phyloP scores from a whole-genome alignment of 2,888 invertebrate species.

The Drosophila meridiana region DNA sequence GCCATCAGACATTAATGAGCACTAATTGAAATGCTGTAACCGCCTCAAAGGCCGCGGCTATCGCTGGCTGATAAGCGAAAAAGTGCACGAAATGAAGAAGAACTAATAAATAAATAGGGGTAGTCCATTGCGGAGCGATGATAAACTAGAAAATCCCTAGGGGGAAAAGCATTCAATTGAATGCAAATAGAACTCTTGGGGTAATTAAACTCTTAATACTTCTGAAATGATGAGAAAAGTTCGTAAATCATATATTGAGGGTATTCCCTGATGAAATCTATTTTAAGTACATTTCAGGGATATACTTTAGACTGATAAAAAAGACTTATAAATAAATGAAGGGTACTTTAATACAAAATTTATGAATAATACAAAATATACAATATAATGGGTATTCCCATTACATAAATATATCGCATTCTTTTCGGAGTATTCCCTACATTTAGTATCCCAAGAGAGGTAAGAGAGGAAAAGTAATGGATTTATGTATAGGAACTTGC shows the following conservation, averaged over 20 bases:
- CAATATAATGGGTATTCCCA: neutral
- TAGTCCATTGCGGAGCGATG: neutral
- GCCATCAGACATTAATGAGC: constrained; percentile 61
- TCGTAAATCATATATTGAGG: neutral
- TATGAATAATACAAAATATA: too few relatives aligned
- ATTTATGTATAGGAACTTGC: too few relatives aligned
- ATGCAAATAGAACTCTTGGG: neutral
- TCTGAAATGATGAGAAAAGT: neutral
- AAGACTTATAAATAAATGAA: too few relatives aligned
- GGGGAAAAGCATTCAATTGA: neutral
- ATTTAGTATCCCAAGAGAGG: too few relatives aligned
- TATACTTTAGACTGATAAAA: too few relatives aligned
- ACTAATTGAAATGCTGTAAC: constrained; percentile 65
- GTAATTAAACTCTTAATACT: neutral
- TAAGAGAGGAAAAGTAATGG: too few relatives aligned
- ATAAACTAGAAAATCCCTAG: neutral
- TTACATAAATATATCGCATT: neutral
- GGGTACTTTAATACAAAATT: too few relatives aligned
- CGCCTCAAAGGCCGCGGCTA: constrained; percentile 38
- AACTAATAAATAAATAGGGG: constrained; percentile 1
- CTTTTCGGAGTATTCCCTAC: too few relatives aligned
- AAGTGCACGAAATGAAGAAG: constrained; percentile 6
- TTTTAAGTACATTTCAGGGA: too few relatives aligned
- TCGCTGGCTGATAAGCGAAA: constrained; percentile 52
- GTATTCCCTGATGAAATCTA: neutral